phyloP scores from a whole-genome alignment of 2,113 vertebrate genomes.

The Campylorhamphus procurvoides region DNA sequence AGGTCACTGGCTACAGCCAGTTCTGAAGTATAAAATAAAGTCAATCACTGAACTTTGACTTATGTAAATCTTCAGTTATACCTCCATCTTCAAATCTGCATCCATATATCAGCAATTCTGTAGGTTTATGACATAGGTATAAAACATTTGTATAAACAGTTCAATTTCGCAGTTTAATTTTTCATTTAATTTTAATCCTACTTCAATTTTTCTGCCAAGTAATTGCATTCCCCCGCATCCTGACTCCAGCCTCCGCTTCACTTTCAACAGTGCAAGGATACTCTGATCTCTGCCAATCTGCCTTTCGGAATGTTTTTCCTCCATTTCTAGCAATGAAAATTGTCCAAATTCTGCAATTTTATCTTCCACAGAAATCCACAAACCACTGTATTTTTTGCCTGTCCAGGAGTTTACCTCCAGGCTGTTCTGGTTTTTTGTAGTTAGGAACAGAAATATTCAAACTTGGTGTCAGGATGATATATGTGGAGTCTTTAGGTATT shows the following conservation, averaged over 20 bases:
- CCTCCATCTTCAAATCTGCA: background rate
- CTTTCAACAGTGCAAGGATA: background rate
- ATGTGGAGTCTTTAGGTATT: background rate
- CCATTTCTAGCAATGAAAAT: background rate
- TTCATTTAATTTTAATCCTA: background rate
- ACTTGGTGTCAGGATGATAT: background rate
- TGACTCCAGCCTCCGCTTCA: background rate
- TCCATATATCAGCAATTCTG: background rate
- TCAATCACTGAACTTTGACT: background rate
- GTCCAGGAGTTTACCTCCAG: background rate
- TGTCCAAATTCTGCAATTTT: background rate
- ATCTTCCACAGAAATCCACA: background rate
- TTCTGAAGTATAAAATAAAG: background rate
- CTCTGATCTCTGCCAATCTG: background rate
- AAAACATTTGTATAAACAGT: background rate
- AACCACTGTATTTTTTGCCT: background rate
- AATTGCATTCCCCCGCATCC: accelerated
- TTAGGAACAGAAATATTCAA: background rate
- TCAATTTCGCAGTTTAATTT: background rate
- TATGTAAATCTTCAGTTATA: background rate
- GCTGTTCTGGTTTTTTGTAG: background rate
- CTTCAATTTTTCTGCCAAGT: background rate
- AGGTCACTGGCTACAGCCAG: background rate
- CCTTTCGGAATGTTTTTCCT: background rate
- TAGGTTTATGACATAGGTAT: background rate